Conservation (phyloP, 2,888 invertebrate species). For the Nomada lathburiana region DNA sequence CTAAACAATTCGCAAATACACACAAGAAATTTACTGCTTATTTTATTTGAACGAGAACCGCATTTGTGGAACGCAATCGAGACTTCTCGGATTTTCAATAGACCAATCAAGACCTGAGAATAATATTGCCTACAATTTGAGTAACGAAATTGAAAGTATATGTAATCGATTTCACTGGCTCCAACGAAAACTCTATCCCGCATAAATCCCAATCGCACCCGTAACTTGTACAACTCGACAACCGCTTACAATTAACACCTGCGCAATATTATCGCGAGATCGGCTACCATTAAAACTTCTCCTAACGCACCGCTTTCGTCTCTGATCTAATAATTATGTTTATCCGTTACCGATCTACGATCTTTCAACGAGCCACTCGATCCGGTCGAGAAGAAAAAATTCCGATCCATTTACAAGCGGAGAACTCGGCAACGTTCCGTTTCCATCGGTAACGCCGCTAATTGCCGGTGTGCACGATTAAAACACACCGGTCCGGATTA, state of each 20-base stretch:
- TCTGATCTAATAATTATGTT: slow-evolving; percentile 14
- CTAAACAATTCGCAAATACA: too few species aligned
- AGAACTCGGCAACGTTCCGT: not conserved
- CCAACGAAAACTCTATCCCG: not conserved
- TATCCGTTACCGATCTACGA: not conserved
- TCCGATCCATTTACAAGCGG: too few species aligned
- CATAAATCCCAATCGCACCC: not conserved
- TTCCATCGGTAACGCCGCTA: not conserved
- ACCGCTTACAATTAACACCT: not conserved
- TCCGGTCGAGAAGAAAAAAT: too few species aligned
- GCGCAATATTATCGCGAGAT: not conserved
- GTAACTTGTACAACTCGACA: not conserved
- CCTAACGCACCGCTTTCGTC: not conserved
- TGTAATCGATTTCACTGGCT: too few species aligned
- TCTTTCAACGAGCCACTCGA: not conserved
- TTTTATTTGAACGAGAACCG: too few species aligned
- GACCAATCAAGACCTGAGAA: not conserved
- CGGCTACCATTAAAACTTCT: not conserved
- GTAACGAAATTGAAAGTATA: not conserved
- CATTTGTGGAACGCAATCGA: too few species aligned
- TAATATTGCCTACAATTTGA: not conserved
- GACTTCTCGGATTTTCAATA: not conserved
- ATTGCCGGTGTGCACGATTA: slow-evolving; percentile 6
- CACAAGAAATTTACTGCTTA: too few species aligned
- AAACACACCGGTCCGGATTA: not conserved